Evolutionary conservation across 2,113 vertebrate species (phyloP), one percentile per base, ranked within the genome.

Genomic region (Pycnonotus jocosus): DNA sequence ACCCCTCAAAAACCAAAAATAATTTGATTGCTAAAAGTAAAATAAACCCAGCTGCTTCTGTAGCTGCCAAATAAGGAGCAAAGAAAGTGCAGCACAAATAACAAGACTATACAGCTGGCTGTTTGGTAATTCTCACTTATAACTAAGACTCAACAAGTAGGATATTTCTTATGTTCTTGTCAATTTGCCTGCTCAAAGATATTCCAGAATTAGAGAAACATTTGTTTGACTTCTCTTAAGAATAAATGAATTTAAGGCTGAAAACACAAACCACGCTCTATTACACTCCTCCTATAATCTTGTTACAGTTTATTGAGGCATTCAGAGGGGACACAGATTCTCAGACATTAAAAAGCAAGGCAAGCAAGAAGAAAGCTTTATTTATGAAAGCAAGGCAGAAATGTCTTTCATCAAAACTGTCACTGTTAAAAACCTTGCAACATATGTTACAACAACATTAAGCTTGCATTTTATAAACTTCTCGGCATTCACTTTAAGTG

Each of bases 391-490:
- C 45, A 88, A 97, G 94, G 84, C 57, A 97, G 91, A 93, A 93
- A 97, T 87, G 93, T 37, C 82, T 97, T 98, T 97, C 89, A 97
- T 98, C 96, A 97, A 97, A 98, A 97, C 92, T 96, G 97, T 93
- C 97, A 97, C 72, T 95, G 96, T 90, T 97, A 94, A 97, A 96
- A 95, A 91, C 87, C 93, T 93, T 92, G 87, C 71, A 95, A 95
- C 95, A 96, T 97, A 97, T 97, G 96, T 97, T 97, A 97, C 94
- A 97, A 97, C 93, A 97, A 97, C 93, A 96, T 97, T 97, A 97
- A 96, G 90, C 94, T 91, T 97, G 94, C 95, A 97, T 97, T 98
- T 98, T 97, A 96, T 95, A 98, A 98, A 99, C 98, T 98, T 98
- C 95, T 97, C 95, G 95, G 91, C 94, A 81, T 98, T 98, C 95